phyloP scores from a whole-genome alignment of 2,797 vertebrate genomes.

The Staurois parvus region DNA sequence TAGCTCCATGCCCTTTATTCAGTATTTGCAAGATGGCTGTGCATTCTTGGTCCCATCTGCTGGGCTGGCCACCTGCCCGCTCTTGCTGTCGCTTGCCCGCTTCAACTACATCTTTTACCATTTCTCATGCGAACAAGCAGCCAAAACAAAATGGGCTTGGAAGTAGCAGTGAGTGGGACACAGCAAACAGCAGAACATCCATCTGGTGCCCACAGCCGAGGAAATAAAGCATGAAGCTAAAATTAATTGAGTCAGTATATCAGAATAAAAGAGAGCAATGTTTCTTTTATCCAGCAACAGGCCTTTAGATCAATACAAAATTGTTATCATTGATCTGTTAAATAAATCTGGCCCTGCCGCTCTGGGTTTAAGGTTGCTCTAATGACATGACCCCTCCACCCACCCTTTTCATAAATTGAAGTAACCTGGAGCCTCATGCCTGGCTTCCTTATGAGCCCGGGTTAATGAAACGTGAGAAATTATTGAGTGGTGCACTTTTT shows the following conservation, averaged over 20 bases:
- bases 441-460: slow-evolving; percentile 16
- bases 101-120: slow-evolving; percentile 47
- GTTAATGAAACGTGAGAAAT: slow-evolving; percentile 48
- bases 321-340: slow-evolving; percentile 37
- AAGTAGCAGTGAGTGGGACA: slow-evolving; percentile 37
- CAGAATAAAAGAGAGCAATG: slow-evolving; percentile 47
- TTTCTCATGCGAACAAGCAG: slow-evolving; percentile 44
- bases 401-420: slow-evolving; percentile 38
- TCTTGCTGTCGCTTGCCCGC: slow-evolving; percentile 41
- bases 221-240: slow-evolving; percentile 38
- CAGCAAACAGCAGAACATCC: slow-evolving; percentile 49
- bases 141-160: slow-evolving; percentile 58
- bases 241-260: slow-evolving; percentile 37
- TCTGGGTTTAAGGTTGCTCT: slow-evolving; percentile 20
- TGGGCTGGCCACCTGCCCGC: slow-evolving; percentile 34
- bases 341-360: slow-evolving; percentile 21
- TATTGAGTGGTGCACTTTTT: slow-evolving; percentile 39
- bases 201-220: slow-evolving; percentile 52
- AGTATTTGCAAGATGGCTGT: slow-evolving; percentile 28
- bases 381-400: slow-evolving; percentile 33
- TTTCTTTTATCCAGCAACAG: slow-evolving; percentile 33
- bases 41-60: slow-evolving; percentile 55
- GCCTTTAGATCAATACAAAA: slow-evolving; percentile 37
- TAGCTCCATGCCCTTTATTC: neutral
- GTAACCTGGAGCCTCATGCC: slow-evolving; percentile 14